Base-by-base conservation (phyloP, 2,113 vertebrate genomes). In the Emydura subglobosa region DNA sequence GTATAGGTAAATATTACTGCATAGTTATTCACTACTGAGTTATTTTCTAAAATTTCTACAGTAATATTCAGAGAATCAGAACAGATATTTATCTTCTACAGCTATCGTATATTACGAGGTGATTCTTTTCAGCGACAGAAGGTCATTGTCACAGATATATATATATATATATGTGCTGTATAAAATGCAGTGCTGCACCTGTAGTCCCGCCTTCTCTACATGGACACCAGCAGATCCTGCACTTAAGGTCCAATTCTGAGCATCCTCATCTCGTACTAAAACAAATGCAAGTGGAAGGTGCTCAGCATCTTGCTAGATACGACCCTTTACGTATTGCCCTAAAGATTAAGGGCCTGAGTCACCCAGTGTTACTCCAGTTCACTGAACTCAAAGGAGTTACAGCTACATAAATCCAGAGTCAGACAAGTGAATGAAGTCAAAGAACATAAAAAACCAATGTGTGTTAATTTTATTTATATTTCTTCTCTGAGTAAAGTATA, bases 41-140 rank as follows among this genome's bases (percentile, higher is more conserved):
- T 96, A 59, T 87, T 95, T 79, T 91, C 94, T 89, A 84, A 97
- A 94, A 39, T 24, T 87, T 76, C 82, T 90, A 79, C 55, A 83
- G 91, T 94, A 92, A 91, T 96, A 92, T 87, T 88, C 91, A 91
- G 86, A 90, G 87, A 95, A 95, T 92, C 68, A 96, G 82, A 96
- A 92, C 1, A 93, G 68, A 87, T 94, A 93, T 90, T 95, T 90
- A 96, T 82, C 82, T 96, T 92, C 83, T 83, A 61, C 5, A 49
- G 29, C 49, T 95, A 87, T 5, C 51, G 34, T 21, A 54, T 54
- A 54, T 21, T 54, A 55, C 10, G 22, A 55, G 21, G 22, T 24
- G 22, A 55, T 24, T 55, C 54, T 57, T 57, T 57, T 57, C 25
- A 16, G 29, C 27, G 29, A 31, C 29, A 14, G 29, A 61, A 61